Evolutionary conservation across 2,888 invertebrate genomes (phyloP).

Genomic region (Mimachlamys varia): DNA sequence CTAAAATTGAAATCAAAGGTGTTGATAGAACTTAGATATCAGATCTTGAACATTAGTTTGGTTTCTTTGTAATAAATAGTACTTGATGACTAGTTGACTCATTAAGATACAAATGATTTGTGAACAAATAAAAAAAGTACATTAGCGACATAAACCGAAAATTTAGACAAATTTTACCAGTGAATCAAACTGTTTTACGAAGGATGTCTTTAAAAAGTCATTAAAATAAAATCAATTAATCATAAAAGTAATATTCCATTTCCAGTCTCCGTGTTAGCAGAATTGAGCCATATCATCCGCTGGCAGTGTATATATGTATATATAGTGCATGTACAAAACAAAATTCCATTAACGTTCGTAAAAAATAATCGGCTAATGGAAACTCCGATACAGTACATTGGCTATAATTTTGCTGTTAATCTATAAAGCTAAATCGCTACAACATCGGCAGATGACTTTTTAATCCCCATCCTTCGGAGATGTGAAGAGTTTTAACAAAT

Average conservation of each 20-base stretch:
- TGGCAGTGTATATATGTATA: neutral
- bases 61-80: neutral
- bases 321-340: neutral
- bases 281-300: neutral
- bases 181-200: neutral
- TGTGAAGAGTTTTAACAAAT: neutral
- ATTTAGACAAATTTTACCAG: neutral
- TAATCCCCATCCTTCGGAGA: neutral
- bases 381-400: neutral
- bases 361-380: neutral
- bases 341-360: neutral
- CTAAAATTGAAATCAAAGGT: neutral
- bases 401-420: conserved; percentile 6
- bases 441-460: neutral
- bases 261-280: neutral
- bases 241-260: neutral
- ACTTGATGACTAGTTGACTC: neutral
- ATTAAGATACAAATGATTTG: neutral
- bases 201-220: neutral
- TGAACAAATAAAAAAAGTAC: neutral
- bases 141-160: neutral
- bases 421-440: conserved; percentile 8
- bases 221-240: conserved; percentile 25
- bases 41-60: neutral
- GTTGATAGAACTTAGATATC: neutral